Evolutionary conservation across 2,888 invertebrate genomes (phyloP).

Genomic region (Gortyna flavago): DNA sequence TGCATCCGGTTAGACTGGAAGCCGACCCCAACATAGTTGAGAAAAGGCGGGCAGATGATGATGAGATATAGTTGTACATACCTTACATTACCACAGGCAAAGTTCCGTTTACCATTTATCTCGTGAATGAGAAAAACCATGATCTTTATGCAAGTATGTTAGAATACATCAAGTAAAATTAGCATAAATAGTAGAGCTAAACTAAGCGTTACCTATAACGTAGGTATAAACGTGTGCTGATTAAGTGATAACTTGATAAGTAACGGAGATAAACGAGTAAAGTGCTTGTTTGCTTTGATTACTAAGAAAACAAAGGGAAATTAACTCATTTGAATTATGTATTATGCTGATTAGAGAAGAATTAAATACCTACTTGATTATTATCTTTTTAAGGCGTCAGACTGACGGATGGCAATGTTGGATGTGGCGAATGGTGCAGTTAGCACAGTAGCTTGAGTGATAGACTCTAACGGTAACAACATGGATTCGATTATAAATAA

Average conservation of each 20-base stretch:
- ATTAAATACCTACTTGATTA: slow-evolving; percentile 1
- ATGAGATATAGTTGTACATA: no score
- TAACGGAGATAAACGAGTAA: slow-evolving; percentile 26
- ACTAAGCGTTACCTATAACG: slow-evolving; percentile 20
- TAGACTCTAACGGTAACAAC: neutral
- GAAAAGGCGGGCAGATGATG: no score
- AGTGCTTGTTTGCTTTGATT: slow-evolving; percentile 36
- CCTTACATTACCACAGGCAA: neutral
- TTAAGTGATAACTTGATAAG: slow-evolving; percentile 40
- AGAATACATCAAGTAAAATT: slow-evolving; percentile 17
- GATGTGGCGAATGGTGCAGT: no score
- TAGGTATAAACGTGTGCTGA: slow-evolving; percentile 30
- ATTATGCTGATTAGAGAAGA: slow-evolving; percentile 11
- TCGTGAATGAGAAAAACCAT: neutral
- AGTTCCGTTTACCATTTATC: neutral
- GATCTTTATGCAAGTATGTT: slow-evolving; percentile 14
- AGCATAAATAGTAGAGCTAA: slow-evolving; percentile 46
- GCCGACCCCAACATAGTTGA: no score
- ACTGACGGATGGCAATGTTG: neutral
- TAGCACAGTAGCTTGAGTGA: neutral
- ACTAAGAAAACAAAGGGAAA: slow-evolving; percentile 35
- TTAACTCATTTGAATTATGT: slow-evolving; percentile 33
- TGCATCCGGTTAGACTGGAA: no score
- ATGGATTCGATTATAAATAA: neutral
- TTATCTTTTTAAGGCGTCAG: slow-evolving; percentile 17